These are phyloP conservation scores for Tenebrio molitor DNA, from an alignment of 1,140 invertebrate genomes.

Conservation along the genomic window DNA sequence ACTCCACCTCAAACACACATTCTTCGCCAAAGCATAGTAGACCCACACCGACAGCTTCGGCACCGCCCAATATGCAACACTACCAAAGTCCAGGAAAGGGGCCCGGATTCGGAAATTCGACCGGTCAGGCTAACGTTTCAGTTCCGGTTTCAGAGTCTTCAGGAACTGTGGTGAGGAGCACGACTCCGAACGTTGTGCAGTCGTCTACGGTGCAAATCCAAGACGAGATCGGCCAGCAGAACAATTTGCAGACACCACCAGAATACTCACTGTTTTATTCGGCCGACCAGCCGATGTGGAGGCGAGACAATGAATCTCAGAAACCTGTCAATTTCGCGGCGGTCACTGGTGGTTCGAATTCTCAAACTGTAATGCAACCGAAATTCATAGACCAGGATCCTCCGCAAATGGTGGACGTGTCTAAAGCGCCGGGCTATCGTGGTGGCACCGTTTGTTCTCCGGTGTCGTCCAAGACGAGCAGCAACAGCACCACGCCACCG, in stretches of 20 bases:
- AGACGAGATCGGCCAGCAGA: slow-evolving; percentile 22
- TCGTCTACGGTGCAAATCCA: slow-evolving; percentile 5
- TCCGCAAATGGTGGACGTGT: slow-evolving; percentile 77
- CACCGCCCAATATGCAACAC: slow-evolving; percentile 66
- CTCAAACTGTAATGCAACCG: slow-evolving; percentile 54
- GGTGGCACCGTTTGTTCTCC: slow-evolving; percentile 80
- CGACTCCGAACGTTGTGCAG: slow-evolving; percentile 17
- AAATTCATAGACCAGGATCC: slow-evolving; percentile 74
- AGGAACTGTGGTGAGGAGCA: slow-evolving; percentile 28
- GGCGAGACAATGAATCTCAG: slow-evolving; percentile 76
- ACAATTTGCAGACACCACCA: slow-evolving; percentile 63
- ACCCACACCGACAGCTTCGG: slow-evolving; percentile 69
- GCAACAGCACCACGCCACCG: slow-evolving; percentile 69
- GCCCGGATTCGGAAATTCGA: slow-evolving; percentile 54
- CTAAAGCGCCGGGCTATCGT: slow-evolving; percentile 87
- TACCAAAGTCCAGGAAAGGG: slow-evolving; percentile 65
- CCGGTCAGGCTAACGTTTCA: slow-evolving; percentile 36
- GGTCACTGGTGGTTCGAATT: slow-evolving; percentile 73
- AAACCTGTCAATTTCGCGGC: slow-evolving; percentile 82
- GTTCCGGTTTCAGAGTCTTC: slow-evolving; percentile 38
- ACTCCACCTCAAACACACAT: slow-evolving; percentile 50
- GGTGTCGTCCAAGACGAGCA: slow-evolving; percentile 74
- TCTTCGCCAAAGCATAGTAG: slow-evolving; percentile 70
- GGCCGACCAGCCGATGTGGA: slow-evolving; percentile 75
- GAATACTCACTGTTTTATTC: slow-evolving; percentile 88